Base-by-base conservation (phyloP, 2,888 invertebrate species). In the Pyralis farinalis region DNA sequence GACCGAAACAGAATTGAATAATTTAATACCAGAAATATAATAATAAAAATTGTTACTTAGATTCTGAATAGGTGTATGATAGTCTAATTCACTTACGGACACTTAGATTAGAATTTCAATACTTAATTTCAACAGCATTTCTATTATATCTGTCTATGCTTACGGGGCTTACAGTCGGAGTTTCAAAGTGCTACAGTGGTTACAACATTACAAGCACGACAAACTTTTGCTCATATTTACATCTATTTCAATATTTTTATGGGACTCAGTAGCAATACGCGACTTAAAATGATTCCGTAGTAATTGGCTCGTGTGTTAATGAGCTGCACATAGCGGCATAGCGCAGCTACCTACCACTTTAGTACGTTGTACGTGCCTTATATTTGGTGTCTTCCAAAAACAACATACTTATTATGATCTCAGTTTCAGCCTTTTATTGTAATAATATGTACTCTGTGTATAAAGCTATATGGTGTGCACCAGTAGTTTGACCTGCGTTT, bases 401-500 rank as follows among this genome's bases (percentile, higher is more conserved):
- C 29, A 34, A 12, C 34, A 40, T 39, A 45, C 37, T 41, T 39
- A 39, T 46, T 34, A n/a, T n/a, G 7, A 25, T 42, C 12, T 38
- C 46, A 34, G 36, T 46, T 39, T 33, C 39, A 39, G 51, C 49
- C 37, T 57, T 16, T 42, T 48, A 45, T 39, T 46, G 35, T 47
- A 46, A 32, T 34, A 32, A 33, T 35, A 37, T 40, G 29, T 56
- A 54, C 44, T 58, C 53, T 58, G 44, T 63, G 44, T 53, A 47
- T 54, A 49, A 50, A 56, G 58, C 25, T 59, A 55, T 63, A 49
- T 49, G 69, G 68, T 74, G 60, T 71, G 76, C 78, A 77, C 71
- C 63, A 66, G 82, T 84, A 79, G 85, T 78, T 82, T 82, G 74
- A 79, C 59, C 63, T 62, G 79, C 66, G 67, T 76, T 62, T 83